Conservation (phyloP, 1,140 invertebrate species). For the Drosophila seguyi region DNA sequence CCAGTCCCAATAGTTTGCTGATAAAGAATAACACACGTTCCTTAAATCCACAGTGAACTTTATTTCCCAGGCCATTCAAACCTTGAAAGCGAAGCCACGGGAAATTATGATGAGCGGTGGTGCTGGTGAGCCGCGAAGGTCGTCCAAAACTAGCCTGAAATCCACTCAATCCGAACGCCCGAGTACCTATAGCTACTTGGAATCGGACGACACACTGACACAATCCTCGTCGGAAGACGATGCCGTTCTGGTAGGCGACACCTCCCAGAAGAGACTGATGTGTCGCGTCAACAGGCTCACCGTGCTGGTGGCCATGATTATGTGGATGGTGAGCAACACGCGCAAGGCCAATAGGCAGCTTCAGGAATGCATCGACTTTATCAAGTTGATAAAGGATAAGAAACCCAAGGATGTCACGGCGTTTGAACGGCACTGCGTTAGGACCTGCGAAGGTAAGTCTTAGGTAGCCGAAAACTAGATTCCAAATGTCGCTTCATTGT, state of each 20-base stretch:
- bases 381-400: conserved; percentile 75
- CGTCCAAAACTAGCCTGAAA: conserved; percentile 6
- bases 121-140: neutral
- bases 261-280: conserved; percentile 44
- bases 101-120: neutral
- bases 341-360: conserved; percentile 55
- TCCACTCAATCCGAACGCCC: conserved; percentile 13
- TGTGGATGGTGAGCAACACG: conserved; percentile 79
- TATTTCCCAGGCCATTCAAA: conserved; percentile 62
- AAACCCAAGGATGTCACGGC: conserved; percentile 57
- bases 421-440: conserved; percentile 57
- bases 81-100: conserved; percentile 31
- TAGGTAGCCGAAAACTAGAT: neutral
- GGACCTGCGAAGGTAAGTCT: conserved; percentile 74
- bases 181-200: neutral
- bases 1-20: too few relatives aligned
- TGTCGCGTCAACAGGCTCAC: conserved; percentile 77
- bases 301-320: conserved; percentile 77
- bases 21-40: neutral
- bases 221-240: conserved; percentile 21
- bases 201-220: neutral
- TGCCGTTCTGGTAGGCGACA: conserved; percentile 32
- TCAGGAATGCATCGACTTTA: conserved; percentile 59
- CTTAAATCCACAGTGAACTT: conserved; percentile 45
- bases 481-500: neutral